Conservation (phyloP, 2,113 vertebrate species). For the Toxotes chatareus region DNA sequence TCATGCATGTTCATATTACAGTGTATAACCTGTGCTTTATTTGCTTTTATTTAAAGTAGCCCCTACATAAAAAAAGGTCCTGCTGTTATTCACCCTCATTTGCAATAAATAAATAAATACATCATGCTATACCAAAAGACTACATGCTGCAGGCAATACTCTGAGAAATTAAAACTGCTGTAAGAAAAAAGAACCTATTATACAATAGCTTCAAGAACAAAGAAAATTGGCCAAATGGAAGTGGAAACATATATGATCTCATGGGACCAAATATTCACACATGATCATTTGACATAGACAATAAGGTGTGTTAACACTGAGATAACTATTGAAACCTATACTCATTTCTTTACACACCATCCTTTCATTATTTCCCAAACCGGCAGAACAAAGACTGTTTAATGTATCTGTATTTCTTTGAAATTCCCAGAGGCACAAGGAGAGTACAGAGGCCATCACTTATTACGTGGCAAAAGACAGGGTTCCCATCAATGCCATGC, state of each 20-base stretch:
- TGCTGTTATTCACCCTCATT: slow-evolving; percentile 2
- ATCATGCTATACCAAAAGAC: background rate
- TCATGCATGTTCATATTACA: background rate
- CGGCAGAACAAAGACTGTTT: slow-evolving; percentile 32
- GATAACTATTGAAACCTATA: background rate
- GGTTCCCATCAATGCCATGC: slow-evolving; percentile 59
- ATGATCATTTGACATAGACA: background rate
- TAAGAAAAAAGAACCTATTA: background rate
- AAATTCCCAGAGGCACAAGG: slow-evolving; percentile 52
- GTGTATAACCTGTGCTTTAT: background rate
- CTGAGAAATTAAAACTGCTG: background rate
- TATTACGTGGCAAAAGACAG: slow-evolving; percentile 68
- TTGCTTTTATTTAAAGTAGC: background rate
- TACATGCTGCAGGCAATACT: background rate
- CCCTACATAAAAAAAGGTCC: background rate
- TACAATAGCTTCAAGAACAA: background rate
- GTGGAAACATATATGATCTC: background rate
- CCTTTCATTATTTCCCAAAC: slow-evolving; percentile 32
- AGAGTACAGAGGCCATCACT: slow-evolving; percentile 62
- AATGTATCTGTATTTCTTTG: slow-evolving; percentile 46
- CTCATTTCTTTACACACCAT: slow-evolving; percentile 1
- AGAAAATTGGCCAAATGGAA: background rate
- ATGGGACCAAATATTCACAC: background rate
- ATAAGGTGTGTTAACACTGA: background rate
- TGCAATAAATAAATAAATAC: slow-evolving; percentile 17